Base-by-base conservation (phyloP, 2,113 vertebrate species). In the Isichthys henryi region DNA sequence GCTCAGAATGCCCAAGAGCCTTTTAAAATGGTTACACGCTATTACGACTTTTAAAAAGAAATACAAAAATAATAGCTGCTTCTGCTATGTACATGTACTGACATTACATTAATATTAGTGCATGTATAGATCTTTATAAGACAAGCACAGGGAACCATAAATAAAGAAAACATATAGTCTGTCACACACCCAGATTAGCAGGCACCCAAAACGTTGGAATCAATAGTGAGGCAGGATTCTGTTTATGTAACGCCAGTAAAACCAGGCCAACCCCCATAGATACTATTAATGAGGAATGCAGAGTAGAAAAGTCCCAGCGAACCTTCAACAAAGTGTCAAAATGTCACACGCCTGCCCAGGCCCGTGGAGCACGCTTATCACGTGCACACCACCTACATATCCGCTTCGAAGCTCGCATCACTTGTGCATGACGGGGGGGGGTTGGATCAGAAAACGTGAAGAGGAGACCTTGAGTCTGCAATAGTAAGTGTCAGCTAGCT, bases 241-340 rank as follows among this genome's bases (percentile, higher is more conserved):
- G 31, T 80, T 89, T 77, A 89, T 56, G 35, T 66, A 88, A 88
- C 10, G 1, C 39, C 8, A 45, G 87, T 39, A 39, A 21, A 19
- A n/a, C 15, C 50, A 82, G 88, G 52, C 88, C 66, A 50, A 70
- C 88, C 88, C 46, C 62, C 70, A 27, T 21, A 70, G 66, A 82
- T 56, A 50, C 45, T 74, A 53, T 6, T 56, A 53, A 70, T 82
- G 31, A 43, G 66, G n/a, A 53, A 74, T 2, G 43, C 62, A 70
- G 58, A 88, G 15, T 23, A 88, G 87, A n/a, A 74, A 74, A 39
- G 27, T 53, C 48, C 85, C 31, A 35, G 35, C 1, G 17, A 87
- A 52, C 21, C 49, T 50, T 83, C 80, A 83, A 31, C 17, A 39
- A 52, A 58, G 86, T 82, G 88, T 52, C 70, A 88, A 35, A 9